Evolutionary conservation across 2,797 vertebrate genomes (phyloP).

Genomic region (Syngnathus acus): DNA sequence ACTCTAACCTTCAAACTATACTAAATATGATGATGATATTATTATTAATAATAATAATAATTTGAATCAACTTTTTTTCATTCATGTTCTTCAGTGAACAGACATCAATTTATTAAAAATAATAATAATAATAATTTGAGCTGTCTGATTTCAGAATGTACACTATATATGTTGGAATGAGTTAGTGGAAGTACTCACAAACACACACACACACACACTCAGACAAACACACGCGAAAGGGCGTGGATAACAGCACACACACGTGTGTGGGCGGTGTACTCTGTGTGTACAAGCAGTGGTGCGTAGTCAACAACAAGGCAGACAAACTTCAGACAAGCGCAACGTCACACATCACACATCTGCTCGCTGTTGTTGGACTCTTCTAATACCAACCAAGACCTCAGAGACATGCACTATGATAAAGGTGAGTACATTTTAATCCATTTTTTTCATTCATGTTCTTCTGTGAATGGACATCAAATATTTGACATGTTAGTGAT

Average conservation of each 20-base stretch:
- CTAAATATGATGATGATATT: too few relatives aligned
- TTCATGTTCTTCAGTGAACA: too few relatives aligned
- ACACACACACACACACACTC: background rate
- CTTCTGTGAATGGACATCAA: background rate
- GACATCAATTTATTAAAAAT: background rate
- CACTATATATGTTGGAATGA: background rate
- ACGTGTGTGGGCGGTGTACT: background rate
- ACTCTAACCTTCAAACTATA: too few relatives aligned
- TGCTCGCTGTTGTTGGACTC: background rate
- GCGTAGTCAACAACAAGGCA: slow-evolving; percentile 4
- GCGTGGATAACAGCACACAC: background rate
- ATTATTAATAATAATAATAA: too few relatives aligned
- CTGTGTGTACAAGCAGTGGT: background rate
- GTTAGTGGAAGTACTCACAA: background rate
- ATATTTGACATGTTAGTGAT: background rate
- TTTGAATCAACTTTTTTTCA: too few relatives aligned
- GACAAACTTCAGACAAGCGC: background rate
- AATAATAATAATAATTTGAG: background rate
- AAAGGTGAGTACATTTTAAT: slow-evolving; percentile 63
- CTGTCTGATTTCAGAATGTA: background rate
- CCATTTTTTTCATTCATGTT: background rate
- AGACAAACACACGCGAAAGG: background rate
- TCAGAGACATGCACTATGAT: slow-evolving; percentile 71
- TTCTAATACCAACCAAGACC: background rate
- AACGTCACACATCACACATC: background rate